Evolutionary conservation across 2,797 vertebrate species (phyloP), one percentile per base, ranked within the genome.

Genomic region (Neomorphus geoffroyi): DNA sequence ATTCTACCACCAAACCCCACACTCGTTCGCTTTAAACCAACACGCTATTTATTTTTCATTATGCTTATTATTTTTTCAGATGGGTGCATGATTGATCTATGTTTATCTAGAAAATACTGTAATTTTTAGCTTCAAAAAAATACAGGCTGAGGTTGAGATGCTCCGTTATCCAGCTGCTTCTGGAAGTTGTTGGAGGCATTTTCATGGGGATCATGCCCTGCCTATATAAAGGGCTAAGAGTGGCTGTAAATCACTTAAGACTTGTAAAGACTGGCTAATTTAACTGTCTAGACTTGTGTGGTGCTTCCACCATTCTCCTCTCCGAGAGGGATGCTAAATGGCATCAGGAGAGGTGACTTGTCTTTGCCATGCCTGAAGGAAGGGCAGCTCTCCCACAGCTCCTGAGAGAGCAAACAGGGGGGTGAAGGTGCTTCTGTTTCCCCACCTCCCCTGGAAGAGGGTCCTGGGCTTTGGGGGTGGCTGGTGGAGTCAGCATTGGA

Each of bases 321-420:
- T 18, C 27, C 9, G 65, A 27, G 46, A 18, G 21, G 0, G 2
- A 6, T 54, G 51, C 26, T 41, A 4, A 5, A 8, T 1, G 35
- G n/a, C 10, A 10, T 12, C 0, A 1, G 11, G 51, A 37, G 11
- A 30, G 26, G 48, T 4, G 37, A 9, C 8, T 18, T 3, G 2
- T 32, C n/a, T 28, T 56, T 6, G 27, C 28, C 14, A 57, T 6
- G 13, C 11, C 39, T 2, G 0, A 13, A 30, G 37, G 45, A 18
- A 27, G 18, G 41, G 33, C 22, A 58, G 32, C 3, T 24, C 65
- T n/a, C 22, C 26, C 12, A 58, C 3, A 2, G 16, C 57, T 70
- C 57, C n/a, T 41, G 14, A 6, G 10, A 9, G 35, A 37, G 50
- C 28, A 24, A 75, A 4, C 0, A 5, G 45, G n/a, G 30, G 30